Conservation (phyloP, 2,113 vertebrate genomes). For the Aythya baeri region DNA sequence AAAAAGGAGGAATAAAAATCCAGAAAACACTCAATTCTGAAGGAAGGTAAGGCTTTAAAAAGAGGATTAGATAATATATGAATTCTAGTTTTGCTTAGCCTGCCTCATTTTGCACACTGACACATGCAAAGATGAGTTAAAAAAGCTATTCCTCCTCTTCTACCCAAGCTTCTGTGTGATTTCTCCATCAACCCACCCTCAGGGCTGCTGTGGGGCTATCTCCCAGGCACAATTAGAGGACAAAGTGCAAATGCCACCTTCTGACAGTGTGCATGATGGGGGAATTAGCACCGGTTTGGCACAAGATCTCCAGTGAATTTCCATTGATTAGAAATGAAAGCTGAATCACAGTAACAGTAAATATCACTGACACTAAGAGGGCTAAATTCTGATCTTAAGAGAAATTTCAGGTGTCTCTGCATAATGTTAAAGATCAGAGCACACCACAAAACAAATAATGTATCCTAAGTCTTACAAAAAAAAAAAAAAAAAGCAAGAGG, state of each 20-base stretch:
- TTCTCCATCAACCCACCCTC: constrained; percentile 1
- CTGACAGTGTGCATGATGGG: not conserved
- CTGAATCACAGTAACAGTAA: constrained; percentile 10
- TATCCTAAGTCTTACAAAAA: not conserved
- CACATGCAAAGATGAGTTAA: not conserved
- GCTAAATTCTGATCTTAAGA: constrained; percentile 15
- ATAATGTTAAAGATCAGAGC: not conserved
- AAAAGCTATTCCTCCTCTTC: not conserved
- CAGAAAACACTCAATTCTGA: not conserved
- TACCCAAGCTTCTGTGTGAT: not conserved
- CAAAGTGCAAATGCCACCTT: not conserved
- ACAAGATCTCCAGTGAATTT: constrained; percentile 29
- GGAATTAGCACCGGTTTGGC: constrained; percentile 25
- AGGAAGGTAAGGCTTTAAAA: not conserved
- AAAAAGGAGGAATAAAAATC: not conserved
- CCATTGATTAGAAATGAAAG: constrained; percentile 53
- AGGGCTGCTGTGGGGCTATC: constrained; percentile 24
- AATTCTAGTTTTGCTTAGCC: not conserved
- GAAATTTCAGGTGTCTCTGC: not conserved
- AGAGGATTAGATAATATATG: not conserved
- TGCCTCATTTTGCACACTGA: not conserved
- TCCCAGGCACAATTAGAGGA: constrained; percentile 46
- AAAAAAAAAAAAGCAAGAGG: not conserved
- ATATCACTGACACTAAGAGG: not conserved
- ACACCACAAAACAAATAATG: not conserved